phyloP scores from a whole-genome alignment of 2,797 vertebrate genomes.

The Cuculus canorus region DNA sequence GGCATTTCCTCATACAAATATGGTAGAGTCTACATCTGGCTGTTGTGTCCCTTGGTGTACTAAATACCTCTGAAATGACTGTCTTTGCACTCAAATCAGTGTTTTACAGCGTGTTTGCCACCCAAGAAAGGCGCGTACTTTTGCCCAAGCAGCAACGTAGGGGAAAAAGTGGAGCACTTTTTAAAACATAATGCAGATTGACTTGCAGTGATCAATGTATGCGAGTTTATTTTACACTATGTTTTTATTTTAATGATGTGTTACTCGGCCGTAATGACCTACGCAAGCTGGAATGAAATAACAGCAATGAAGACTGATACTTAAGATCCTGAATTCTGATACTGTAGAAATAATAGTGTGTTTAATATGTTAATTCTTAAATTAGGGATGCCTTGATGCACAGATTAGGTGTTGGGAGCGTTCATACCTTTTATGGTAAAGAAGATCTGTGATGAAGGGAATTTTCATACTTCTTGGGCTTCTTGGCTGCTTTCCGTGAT shows the following conservation, averaged over 20 bases:
- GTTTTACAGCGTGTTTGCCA: neutral
- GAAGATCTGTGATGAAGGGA: neutral
- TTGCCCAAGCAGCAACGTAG: rapidly evolving
- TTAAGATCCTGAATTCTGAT: neutral
- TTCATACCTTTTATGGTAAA: neutral
- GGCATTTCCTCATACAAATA: neutral
- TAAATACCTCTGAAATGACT: neutral
- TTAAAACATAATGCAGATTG: neutral
- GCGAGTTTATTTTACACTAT: neutral
- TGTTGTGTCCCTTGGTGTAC: neutral
- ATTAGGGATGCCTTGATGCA: neutral
- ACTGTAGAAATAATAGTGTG: neutral
- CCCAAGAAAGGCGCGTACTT: neutral
- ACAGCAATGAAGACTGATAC: neutral
- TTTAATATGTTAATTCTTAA: neutral
- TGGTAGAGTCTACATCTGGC: neutral
- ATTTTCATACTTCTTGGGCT: neutral
- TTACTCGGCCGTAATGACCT: neutral
- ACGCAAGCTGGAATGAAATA: neutral
- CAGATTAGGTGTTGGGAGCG: neutral
- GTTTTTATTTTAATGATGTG: neutral
- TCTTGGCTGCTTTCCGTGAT: neutral
- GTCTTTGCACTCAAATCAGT: neutral
- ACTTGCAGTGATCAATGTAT: neutral
- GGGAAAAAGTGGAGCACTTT: neutral